Evolutionary conservation across 1,140 invertebrate species (phyloP).

Genomic region (Heterodera schachtii): DNA sequence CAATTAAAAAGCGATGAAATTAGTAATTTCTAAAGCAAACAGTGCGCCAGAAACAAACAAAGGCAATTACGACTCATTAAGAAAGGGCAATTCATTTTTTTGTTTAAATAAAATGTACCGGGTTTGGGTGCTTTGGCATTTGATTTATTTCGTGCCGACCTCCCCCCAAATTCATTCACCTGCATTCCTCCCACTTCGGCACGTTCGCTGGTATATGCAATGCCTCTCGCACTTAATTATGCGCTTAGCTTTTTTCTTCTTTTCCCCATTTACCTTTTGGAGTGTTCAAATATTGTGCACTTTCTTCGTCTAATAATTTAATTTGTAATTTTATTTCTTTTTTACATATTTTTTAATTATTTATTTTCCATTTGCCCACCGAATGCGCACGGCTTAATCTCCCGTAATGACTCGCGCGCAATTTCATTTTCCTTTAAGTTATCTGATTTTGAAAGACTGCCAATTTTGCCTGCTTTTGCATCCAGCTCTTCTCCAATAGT

Average conservation of each 20-base stretch:
- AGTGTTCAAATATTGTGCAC: conserved; percentile 8
- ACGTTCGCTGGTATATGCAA: conserved; percentile 14
- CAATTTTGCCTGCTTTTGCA: not conserved
- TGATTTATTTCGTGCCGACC: not conserved
- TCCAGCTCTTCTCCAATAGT: not conserved
- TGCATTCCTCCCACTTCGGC: conserved; percentile 8
- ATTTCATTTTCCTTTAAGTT: not conserved
- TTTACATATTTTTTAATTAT: not conserved
- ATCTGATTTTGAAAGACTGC: not conserved
- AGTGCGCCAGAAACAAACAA: too few species aligned
- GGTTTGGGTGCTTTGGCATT: not conserved
- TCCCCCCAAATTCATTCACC: too few species aligned
- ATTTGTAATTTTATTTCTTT: not conserved
- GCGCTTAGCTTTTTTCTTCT: not conserved
- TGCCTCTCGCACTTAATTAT: not conserved
- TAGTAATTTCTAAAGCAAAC: too few species aligned
- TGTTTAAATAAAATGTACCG: too few species aligned
- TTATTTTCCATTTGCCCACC: not conserved
- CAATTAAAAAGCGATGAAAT: too few species aligned
- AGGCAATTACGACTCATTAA: too few species aligned
- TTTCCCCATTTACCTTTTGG: not conserved
- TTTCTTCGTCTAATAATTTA: not conserved
- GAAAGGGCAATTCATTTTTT: too few species aligned
- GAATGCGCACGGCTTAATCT: not conserved
- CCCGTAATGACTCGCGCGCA: not conserved